These are phyloP conservation scores for Patella vulgata DNA, from an alignment of 1,140 invertebrate genomes.

Conservation along the genomic window DNA sequence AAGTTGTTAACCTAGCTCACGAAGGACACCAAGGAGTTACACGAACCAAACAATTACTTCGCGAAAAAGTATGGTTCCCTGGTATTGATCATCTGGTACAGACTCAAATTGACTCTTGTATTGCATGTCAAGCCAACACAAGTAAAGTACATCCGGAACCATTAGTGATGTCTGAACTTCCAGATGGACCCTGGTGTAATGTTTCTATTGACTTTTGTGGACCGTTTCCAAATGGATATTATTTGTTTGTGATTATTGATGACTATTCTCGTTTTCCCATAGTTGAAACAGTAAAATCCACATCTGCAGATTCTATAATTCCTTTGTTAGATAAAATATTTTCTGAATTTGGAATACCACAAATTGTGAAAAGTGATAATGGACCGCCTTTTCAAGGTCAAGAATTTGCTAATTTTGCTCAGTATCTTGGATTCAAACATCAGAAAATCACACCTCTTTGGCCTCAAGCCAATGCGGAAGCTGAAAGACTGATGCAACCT, in stretches of 20 bases:
- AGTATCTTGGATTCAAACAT: slow-evolving; percentile 25
- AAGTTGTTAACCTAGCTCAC: neutral
- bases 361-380: slow-evolving; percentile 33
- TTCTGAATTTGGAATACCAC: slow-evolving; percentile 28
- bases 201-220: slow-evolving; percentile 13
- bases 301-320: slow-evolving; percentile 21
- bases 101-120: neutral
- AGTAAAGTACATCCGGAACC: no score
- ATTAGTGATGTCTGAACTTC: neutral
- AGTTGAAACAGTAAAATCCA: slow-evolving; percentile 27
- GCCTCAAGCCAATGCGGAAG: slow-evolving; percentile 29
- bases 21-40: neutral
- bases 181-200: slow-evolving; percentile 1
- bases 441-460: slow-evolving; percentile 29
- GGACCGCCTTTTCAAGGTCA: slow-evolving; percentile 32
- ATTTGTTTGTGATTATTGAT: slow-evolving; percentile 33
- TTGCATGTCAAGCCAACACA: no score
- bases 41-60: neutral
- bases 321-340: slow-evolving; percentile 27
- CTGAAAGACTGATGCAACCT: slow-evolving; percentile 28
- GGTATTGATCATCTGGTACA: slow-evolving; percentile 14
- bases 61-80: slow-evolving; percentile 15
- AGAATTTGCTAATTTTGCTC: slow-evolving; percentile 33
- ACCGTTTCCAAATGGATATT: slow-evolving; percentile 26
- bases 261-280: slow-evolving; percentile 41